Conservation (phyloP, 2,113 vertebrate genomes). For the Castor canadensis region DNA sequence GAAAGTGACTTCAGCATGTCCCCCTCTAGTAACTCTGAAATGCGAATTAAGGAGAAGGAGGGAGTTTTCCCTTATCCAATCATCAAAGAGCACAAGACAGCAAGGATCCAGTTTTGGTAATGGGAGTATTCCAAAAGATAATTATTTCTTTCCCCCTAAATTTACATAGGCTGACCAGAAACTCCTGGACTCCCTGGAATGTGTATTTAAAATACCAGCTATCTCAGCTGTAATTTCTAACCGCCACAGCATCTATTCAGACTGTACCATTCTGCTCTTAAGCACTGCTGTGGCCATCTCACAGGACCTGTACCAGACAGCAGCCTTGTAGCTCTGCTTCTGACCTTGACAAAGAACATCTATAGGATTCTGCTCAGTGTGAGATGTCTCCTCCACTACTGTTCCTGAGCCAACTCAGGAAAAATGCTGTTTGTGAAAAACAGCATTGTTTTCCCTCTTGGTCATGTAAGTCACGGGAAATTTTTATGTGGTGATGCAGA, state of each 20-base stretch:
- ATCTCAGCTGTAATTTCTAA: not conserved
- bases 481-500: slow-evolving; percentile 70
- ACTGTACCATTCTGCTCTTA: not conserved
- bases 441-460: slow-evolving; percentile 51
- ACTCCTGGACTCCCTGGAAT: not conserved
- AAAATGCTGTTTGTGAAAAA: slow-evolving; percentile 56
- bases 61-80: not conserved
- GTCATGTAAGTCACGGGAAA: slow-evolving; percentile 57
- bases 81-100: not conserved
- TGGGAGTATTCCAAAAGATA: not conserved
- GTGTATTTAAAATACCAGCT: not conserved
- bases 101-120: not conserved
- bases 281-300: not conserved
- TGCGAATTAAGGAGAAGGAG: not conserved
- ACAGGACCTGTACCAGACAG: not conserved
- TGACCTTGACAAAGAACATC: not conserved
- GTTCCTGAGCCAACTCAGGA: slow-evolving; percentile 11
- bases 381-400: not conserved
- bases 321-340: not conserved
- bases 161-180: not conserved
- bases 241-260: not conserved
- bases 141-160: not conserved
- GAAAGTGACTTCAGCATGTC: not conserved
- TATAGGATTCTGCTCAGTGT: not conserved
- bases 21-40: not conserved